Evolutionary conservation across 2,113 vertebrate species (phyloP).

Genomic region (Pangasianodon gigas): DNA sequence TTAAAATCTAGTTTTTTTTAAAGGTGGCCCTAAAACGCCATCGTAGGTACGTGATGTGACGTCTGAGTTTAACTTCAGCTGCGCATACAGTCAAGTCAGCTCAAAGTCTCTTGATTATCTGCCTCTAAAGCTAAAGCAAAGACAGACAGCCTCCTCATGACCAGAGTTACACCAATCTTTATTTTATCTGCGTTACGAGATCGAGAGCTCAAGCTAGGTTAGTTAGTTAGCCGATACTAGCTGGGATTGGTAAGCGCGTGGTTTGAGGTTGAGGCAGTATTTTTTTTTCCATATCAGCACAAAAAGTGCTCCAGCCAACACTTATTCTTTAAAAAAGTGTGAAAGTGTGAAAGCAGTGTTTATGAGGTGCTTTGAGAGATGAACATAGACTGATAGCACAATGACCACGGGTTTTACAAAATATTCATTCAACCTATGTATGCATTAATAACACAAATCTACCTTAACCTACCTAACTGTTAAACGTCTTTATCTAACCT

Average conservation of each 20-base stretch:
- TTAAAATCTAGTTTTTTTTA: no score
- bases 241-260: no score
- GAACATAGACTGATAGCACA: background rate
- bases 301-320: background rate
- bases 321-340: background rate
- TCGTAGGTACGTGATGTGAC: background rate
- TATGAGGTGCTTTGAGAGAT: background rate
- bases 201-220: background rate
- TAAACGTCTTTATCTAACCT: constrained; percentile 23
- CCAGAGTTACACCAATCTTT: background rate
- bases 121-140: background rate
- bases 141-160: background rate
- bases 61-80: background rate
- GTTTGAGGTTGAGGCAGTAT: background rate
- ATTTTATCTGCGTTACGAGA: background rate
- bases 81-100: no score
- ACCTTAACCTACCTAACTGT: background rate
- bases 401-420: background rate
- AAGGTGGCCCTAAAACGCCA: background rate
- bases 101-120: background rate
- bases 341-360: background rate
- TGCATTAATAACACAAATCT: background rate
- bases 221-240: background rate
- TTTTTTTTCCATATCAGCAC: background rate
- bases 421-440: background rate